Evolutionary conservation across 2,113 vertebrate species (phyloP), one percentile per base, ranked within the genome.

Genomic region (Siphamia tubifer): DNA sequence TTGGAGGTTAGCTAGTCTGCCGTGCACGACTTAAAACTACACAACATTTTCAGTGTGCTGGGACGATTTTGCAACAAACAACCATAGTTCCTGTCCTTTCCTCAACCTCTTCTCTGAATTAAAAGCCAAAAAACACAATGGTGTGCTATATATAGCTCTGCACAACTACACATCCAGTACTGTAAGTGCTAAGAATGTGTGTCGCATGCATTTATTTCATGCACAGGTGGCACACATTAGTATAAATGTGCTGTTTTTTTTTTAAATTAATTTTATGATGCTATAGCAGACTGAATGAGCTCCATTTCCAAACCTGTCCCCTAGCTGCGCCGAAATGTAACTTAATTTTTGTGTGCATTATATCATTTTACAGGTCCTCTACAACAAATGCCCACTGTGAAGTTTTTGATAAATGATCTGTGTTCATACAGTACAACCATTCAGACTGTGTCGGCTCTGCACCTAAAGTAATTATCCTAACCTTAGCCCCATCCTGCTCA

Each of bases 401-500:
- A n/a, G 17, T 48, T 48, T 48, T 24, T 30, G 54, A 67, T 30
- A 32, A 20, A 55, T 49, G 36, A 38, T 51, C 27, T 38, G 52
- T 15, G 31, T 45, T 49, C 9, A 21, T 32, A 52, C 36, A 47
- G 45, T 34, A n/a, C 7, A 63, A 72, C 55, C 54, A 51, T 64
- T 60, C 31, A 66, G 35, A 21, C 28, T 58, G 30, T 36, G 71
- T 27, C 66, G 60, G 51, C 80, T 73, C 62, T 56, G 66, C 34
- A 63, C 55, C 36, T 66, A 13, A 54, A 81, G 79, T 73, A 66
- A 84, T 88, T 85, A 88, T 61, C 63, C 66, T 63, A 68, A 79
- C 80, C 74, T 54, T 74, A 82, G 77, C 76, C 83, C 83, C 65
- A 71, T 84, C 83, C 72, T 84, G 78, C 70, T 72, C 40, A 58